Evolutionary conservation across 2,797 vertebrate species (phyloP).

Genomic region (Synanceia verrucosa): DNA sequence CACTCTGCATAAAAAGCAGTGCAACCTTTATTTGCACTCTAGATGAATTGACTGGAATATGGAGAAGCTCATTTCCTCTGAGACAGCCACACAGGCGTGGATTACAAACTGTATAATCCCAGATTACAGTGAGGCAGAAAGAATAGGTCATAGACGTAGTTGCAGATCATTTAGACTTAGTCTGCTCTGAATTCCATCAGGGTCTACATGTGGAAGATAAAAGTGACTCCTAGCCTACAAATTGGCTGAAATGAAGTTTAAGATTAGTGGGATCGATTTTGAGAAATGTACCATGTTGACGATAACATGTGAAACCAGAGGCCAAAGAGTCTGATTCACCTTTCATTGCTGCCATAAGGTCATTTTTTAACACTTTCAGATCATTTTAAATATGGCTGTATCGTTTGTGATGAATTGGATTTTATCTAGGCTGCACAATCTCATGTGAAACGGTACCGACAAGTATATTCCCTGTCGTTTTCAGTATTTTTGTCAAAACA

Average conservation of each 20-base stretch:
- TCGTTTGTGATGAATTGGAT: slow-evolving; percentile 51
- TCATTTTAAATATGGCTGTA: slow-evolving; percentile 29
- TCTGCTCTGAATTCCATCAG: slow-evolving; percentile 40
- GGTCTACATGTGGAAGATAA: slow-evolving; percentile 6
- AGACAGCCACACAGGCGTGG: slow-evolving; percentile 50
- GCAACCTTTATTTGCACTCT: slow-evolving; percentile 55
- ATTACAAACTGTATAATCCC: slow-evolving; percentile 65
- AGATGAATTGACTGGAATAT: slow-evolving; percentile 25
- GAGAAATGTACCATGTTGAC: neutral
- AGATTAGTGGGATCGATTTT: slow-evolving; percentile 14
- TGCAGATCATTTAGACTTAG: slow-evolving; percentile 44
- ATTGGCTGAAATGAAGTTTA: slow-evolving; percentile 16
- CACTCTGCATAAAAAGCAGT: slow-evolving; percentile 36
- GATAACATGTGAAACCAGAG: slow-evolving; percentile 33
- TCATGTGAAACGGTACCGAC: slow-evolving; percentile 44
- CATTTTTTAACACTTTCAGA: slow-evolving; percentile 12
- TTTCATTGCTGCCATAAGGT: slow-evolving; percentile 35
- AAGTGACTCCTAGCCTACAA: slow-evolving; percentile 13
- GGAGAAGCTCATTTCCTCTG: slow-evolving; percentile 40
- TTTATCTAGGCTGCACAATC: slow-evolving; percentile 37
- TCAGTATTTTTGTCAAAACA: slow-evolving; percentile 45
- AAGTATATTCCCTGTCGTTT: slow-evolving; percentile 42
- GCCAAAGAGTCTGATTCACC: slow-evolving; percentile 50
- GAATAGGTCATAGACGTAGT: slow-evolving; percentile 49
- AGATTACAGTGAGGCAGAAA: slow-evolving; percentile 59